Evolutionary conservation across 2,888 invertebrate genomes (phyloP).

Genomic region (Cryptophagus acutangulus): DNA sequence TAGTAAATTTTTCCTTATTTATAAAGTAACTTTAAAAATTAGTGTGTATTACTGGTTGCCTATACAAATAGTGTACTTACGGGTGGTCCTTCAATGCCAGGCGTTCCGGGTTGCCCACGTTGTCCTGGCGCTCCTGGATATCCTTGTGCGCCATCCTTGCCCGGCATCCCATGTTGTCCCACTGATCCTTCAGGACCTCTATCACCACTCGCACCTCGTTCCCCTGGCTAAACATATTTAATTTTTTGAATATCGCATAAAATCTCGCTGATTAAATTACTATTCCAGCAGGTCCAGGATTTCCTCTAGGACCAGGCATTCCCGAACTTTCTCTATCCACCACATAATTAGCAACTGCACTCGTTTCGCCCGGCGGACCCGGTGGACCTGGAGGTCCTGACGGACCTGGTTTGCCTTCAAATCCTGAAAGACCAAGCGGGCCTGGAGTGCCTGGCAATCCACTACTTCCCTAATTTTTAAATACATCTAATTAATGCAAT

Average conservation of each 20-base stretch:
- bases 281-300: slow-evolving; percentile 53
- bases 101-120: slow-evolving; percentile 57
- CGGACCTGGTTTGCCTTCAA: slow-evolving; percentile 34
- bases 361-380: slow-evolving; percentile 46
- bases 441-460: slow-evolving; percentile 22
- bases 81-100: slow-evolving; percentile 56
- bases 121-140: slow-evolving; percentile 56
- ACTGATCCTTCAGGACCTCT: slow-evolving; percentile 54
- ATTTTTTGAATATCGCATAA: slow-evolving; percentile 4
- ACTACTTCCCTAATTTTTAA: not conserved
- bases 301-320: slow-evolving; percentile 52
- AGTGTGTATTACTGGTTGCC: no score
- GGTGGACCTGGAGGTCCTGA: slow-evolving; percentile 47
- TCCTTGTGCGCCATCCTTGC: slow-evolving; percentile 56
- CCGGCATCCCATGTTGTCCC: slow-evolving; percentile 56
- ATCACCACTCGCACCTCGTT: slow-evolving; percentile 54
- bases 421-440: slow-evolving; percentile 35
- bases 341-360: slow-evolving; percentile 29
- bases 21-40: no score
- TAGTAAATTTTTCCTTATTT: slow-evolving; percentile 1
- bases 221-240: slow-evolving; percentile 49
- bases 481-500: not conserved
- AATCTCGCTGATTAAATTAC: slow-evolving; percentile 45
- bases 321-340: slow-evolving; percentile 42
- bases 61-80: no score